These are phyloP conservation scores for Agrotis puta DNA, from an alignment of 2,888 invertebrate genomes.

Conservation along the genomic window DNA sequence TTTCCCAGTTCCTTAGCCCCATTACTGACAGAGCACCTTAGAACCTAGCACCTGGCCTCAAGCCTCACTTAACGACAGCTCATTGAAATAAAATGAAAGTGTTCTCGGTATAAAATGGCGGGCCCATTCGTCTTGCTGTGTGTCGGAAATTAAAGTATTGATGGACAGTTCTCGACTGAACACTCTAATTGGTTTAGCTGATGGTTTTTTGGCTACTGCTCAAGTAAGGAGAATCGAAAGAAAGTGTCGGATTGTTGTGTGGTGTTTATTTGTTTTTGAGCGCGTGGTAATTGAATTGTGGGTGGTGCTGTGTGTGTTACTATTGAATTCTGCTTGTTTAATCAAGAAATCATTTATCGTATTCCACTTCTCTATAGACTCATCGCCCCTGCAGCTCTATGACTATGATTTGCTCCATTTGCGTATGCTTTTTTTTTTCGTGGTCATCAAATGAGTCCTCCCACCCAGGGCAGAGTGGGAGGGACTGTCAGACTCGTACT, in stretches of 20 bases:
- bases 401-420: too few species aligned
- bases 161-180: conserved; percentile 54
- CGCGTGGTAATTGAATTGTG: background rate
- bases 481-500: too few species aligned
- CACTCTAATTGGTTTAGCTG: conserved; percentile 63
- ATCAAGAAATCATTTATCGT: background rate
- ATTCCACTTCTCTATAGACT: background rate
- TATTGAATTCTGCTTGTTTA: background rate
- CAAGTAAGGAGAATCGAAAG: conserved; percentile 52
- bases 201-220: conserved; percentile 52
- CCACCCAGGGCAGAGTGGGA: too few species aligned
- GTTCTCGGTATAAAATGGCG: conserved; percentile 56
- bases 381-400: too few species aligned
- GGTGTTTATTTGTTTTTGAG: conserved; percentile 29
- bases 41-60: conserved; percentile 17
- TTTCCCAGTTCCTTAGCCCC: background rate
- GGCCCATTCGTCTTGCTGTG: conserved; percentile 65
- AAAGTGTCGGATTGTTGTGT: conserved; percentile 39
- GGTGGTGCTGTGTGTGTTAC: background rate
- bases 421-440: too few species aligned
- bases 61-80: conserved; percentile 34
- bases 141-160: conserved; percentile 68
- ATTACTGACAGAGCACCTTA: conserved; percentile 3
- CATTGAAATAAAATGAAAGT: conserved; percentile 68
- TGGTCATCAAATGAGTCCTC: too few species aligned